Evolutionary conservation across 2,888 invertebrate genomes (phyloP), one percentile per base, ranked within the genome.

Genomic region (Gnatocerus cornutus): DNA sequence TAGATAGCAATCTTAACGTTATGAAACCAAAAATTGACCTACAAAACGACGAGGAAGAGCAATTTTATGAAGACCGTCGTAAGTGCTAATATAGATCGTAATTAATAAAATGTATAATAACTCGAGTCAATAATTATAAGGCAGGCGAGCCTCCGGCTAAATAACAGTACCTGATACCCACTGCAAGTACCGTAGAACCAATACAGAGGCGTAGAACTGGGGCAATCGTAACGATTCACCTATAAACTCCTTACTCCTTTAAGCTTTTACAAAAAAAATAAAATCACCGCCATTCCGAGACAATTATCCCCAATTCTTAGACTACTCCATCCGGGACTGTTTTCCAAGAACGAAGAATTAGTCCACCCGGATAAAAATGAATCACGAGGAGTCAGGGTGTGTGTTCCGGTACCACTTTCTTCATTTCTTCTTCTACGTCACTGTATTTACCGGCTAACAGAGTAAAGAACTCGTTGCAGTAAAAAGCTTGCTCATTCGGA

Each of bases 151-250:
- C 67, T 37, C 43, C 56, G 64, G 74, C 71, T 70, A 55, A 68
- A 71, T 74, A 74, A 74, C 74, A 73, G 74, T 74, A 74, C 70
- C 45, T 43, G 64, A 71, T 72, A 69, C 64, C 63, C 68, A 68
- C 71, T 73, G 71, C 68, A 73, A 71, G 74, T 74, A 74, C 74
- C 73, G 74, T 74, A 74, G 71, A 74, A 66, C 45, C 56, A 45
- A 50, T 45, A 21, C 72, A 72, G 39, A 39, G 72, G 61, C 72
- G 72, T 67, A 68, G 69, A 67, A 68, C 37, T 39, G 56, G 39
- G 69, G 56, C 64, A 67, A 10, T 3, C 48, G n/a, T n/a, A n/a
- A 6, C 46, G 21, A 16, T 12, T 50, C 16, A 50, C n/a, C 48
- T 10, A 50, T 16, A 50, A 2, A 13, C 4, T 8, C 3, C 27